A percentile compares a stretch with the other conserved stretches of the same genome.
Conservation (phyloP, 2,113 vertebrate genomes). For the Cephalopterus ornatus region DNA sequence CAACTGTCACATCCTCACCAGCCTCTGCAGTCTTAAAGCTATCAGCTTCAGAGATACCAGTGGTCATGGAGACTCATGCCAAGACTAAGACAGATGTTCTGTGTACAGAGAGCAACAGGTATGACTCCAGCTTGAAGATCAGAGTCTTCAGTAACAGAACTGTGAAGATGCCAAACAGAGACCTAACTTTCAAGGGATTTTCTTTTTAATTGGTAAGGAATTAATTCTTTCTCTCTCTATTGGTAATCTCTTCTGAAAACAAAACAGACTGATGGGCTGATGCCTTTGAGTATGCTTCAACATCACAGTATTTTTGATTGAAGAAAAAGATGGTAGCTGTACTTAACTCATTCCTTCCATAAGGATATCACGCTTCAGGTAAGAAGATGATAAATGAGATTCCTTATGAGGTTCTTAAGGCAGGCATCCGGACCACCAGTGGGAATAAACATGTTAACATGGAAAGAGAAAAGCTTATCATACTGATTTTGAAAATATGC, state of each 20-base stretch:
- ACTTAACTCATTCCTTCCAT: not conserved
- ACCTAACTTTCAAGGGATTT: not conserved
- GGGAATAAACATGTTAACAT: not conserved
- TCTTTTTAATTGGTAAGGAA: not conserved
- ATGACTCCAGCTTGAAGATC: not conserved
- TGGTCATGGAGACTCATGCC: not conserved
- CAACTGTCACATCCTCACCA: not conserved
- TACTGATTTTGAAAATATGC: not conserved
- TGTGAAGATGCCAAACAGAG: not conserved
- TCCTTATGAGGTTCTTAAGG: not conserved
- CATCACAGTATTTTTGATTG: not conserved
- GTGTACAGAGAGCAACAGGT: not conserved
- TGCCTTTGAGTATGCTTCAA: not conserved
- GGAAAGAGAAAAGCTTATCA: not conserved
- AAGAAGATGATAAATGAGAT: not conserved
- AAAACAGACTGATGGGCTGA: not conserved
- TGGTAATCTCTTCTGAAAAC: not conserved
- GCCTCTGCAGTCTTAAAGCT: not conserved
- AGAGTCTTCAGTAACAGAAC: not conserved
- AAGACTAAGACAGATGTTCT: not conserved
- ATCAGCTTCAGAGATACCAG: not conserved
- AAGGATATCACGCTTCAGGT: not conserved
- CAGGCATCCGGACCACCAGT: not conserved
- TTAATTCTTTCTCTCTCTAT: not conserved
- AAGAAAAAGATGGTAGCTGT: not conserved